Conservation (phyloP, 2,797 vertebrate species). For the Sylvilagus floridanus region DNA sequence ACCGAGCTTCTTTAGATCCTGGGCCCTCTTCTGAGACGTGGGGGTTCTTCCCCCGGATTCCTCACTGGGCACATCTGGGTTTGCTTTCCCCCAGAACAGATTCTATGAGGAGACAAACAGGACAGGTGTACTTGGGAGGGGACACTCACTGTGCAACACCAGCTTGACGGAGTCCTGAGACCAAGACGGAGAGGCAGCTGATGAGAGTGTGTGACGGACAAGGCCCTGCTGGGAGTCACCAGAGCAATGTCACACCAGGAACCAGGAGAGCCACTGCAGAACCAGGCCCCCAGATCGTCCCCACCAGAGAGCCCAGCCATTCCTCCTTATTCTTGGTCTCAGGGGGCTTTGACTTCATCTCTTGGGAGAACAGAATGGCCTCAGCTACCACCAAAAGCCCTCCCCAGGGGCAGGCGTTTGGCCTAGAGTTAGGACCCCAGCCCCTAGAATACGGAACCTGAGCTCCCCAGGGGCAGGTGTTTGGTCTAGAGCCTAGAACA, state of each 20-base stretch:
- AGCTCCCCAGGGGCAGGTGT: too few relatives aligned
- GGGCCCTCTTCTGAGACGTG: background rate
- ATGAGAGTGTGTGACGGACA: background rate
- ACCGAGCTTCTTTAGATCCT: background rate
- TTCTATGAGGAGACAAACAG: background rate
- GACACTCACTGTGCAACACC: background rate
- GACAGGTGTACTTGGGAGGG: background rate
- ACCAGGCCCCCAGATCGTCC: background rate
- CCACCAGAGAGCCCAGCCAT: background rate
- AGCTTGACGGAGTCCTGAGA: background rate
- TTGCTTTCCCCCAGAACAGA: background rate
- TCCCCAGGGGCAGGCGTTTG: background rate
- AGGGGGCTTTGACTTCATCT: background rate
- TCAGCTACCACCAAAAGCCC: background rate
- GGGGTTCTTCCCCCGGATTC: background rate
- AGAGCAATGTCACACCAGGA: background rate
- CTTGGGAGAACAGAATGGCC: background rate
- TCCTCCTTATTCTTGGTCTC: background rate
- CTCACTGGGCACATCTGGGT: background rate
- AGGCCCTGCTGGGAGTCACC: background rate
- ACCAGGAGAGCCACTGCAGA: background rate
- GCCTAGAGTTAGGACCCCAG: too few relatives aligned
- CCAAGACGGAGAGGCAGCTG: background rate
- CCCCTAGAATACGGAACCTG: too few relatives aligned
- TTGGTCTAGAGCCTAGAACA: too few relatives aligned